Evolutionary conservation across 1,140 invertebrate genomes (phyloP), one percentile per base, ranked within the genome.

Genomic region (Leptinotarsa undecemlineata): DNA sequence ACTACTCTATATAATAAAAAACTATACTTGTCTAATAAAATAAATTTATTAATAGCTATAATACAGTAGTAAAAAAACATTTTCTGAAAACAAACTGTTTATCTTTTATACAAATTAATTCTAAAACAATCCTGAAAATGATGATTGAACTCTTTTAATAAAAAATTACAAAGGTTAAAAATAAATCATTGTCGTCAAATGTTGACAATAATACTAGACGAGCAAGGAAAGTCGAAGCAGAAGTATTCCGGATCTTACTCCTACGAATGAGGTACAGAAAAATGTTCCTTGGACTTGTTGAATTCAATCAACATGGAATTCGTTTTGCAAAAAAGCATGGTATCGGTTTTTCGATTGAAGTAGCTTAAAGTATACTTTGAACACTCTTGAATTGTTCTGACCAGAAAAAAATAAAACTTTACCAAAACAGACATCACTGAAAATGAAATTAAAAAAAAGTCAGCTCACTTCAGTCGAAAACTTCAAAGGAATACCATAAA

Each of bases 131-230:
- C n/a, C n/a, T 57, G 51, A 4, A 57, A 57, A 57, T 57, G 15
- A 57, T 57, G n/a, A 57, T 57, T 57, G 51, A 57, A 19, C n/a
- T 57, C 51, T 57, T 57, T 57, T 57, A 57, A 57, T 57, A 57
- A 57, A 57, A 57, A 57, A 57, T 15, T 57, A 57, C 14, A 57
- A 17, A 57, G 2, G 17, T 57, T 57, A 57, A 57, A 57, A 57
- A 57, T 42, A 42, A 42, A 42, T 57, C 51, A 57, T 57, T 57
- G 15, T 19, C 51, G n/a, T 57, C 15, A 57, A 57, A 57, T 57
- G 17, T 17, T 57, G 51, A 57, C 51, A 19, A 57, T 57, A 57
- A 57, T 57, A 57, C 51, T 57, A 17, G n/a, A 57, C 51, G n/a
- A 57, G n/a, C 51, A 57, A 57, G n/a, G 51, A 15, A 57, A 57